Evolutionary conservation across 2,888 invertebrate genomes (phyloP).

Genomic region (Thecocarcelia acutangulata): DNA sequence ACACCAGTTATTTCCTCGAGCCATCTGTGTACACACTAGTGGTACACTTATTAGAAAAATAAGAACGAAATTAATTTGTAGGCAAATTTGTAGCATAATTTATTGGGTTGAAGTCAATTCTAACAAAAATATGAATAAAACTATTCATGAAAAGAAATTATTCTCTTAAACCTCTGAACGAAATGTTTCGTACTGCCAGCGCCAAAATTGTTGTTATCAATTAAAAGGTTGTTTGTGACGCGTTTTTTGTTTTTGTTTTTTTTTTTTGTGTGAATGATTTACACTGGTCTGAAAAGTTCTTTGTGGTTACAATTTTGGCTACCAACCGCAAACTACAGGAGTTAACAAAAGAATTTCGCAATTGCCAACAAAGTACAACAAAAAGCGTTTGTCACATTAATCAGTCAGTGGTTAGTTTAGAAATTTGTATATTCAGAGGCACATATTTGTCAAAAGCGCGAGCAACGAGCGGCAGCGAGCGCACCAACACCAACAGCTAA

Average conservation of each 20-base stretch:
- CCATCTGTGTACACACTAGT: too few species aligned
- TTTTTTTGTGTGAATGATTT: background rate
- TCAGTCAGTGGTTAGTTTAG: constrained; percentile 18
- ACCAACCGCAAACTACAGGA: constrained; percentile 14
- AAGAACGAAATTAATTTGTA: too few species aligned
- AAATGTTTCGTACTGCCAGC: background rate
- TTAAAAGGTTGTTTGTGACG: background rate
- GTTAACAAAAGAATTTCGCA: background rate
- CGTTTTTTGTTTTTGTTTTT: background rate
- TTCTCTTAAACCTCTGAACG: constrained; percentile 1
- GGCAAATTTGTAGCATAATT: too few species aligned
- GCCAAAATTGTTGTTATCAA: constrained; percentile 21
- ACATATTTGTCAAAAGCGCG: background rate
- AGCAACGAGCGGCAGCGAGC: background rate
- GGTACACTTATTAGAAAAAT: too few species aligned
- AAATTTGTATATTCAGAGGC: background rate
- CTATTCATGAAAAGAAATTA: too few species aligned
- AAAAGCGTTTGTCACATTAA: constrained; percentile 32
- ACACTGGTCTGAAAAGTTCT: constrained; percentile 13
- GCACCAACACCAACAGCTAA: constrained; percentile 31
- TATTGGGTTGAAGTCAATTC: too few species aligned
- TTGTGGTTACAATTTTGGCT: constrained; percentile 33
- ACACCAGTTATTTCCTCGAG: too few species aligned
- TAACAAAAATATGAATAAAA: too few species aligned
- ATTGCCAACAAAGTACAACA: background rate